Evolutionary conservation across 2,888 invertebrate genomes (phyloP), one percentile per base, ranked within the genome.

Genomic region (Orthonychiurus folsomi): DNA sequence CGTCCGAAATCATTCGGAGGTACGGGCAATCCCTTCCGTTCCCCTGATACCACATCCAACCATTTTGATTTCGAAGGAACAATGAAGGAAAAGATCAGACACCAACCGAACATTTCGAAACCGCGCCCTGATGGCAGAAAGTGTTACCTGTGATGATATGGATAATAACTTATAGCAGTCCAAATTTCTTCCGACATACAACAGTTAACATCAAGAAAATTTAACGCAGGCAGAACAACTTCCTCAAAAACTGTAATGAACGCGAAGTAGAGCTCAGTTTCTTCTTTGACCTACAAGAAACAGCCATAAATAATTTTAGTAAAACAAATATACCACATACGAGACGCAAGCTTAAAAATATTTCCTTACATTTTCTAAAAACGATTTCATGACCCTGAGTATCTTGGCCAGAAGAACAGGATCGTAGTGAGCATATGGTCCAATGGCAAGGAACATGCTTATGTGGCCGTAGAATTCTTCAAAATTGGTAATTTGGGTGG

Each of bases 111-210:
- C n/a, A n/a, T n/a, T n/a, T n/a, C n/a, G n/a, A n/a, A n/a, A n/a
- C n/a, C n/a, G n/a, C n/a, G n/a, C n/a, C n/a, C n/a, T n/a, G n/a
- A n/a, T n/a, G n/a, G n/a, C n/a, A n/a, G n/a, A n/a, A n/a, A n/a
- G n/a, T n/a, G n/a, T 37, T 59, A 87, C 78, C 88, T 82, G 79
- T 84, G 85, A 73, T 92, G 88, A 77, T 93, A 93, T 0, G 93
- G 90, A 78, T 88, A 92, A 57, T 86, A 79, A 76, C 89, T 89
- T 21, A 94, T 78, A 57, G 97, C 83, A 56, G 86, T 86, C 89
- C 97, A 99, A 66, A 99, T 84, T 78, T 97, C 95, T 77, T 99
- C 96, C 2, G 95, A 89, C 77, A 97, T 86, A 72, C 93, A 92
- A 76, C 94, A 95, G 78, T 97, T 97, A 73, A 89, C 89, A 70